Evolutionary conservation across 2,888 invertebrate species (phyloP), one percentile per base, ranked within the genome.

Genomic region (Drosophila seclusa): DNA sequence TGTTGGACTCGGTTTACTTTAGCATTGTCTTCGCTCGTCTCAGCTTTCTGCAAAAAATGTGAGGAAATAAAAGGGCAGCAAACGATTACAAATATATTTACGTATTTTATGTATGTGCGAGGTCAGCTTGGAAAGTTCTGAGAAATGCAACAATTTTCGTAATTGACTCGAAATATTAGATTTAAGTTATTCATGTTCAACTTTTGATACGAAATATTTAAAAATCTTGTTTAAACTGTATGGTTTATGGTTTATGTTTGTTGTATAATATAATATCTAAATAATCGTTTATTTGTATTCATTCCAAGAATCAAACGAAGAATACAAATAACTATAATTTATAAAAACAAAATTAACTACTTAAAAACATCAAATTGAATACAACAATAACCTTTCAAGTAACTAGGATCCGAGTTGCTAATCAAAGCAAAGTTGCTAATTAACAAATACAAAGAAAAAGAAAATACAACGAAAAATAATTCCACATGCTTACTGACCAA

Each of bases 31-130:
- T 45, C 76, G 74, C 75, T 77, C 82, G 78, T 78, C 87, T 87
- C 84, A 71, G 68, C 73, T 81, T 74, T 83, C 86, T 90, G 86
- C 85, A 87, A 85, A 87, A 85, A 66, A 54, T 67, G 66, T 68
- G 64, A 74, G 76, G 68, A 73, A 72, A 78, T 64, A 82, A 83
- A 78, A 76, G 68, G 76, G 68, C 76, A 79, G 62, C 70, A 71
- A 74, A 78, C 74, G 62, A 83, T 82, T 70, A 73, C 74, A 68
- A 59, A 67, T 48, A 76, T 40, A 68, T 68, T 50, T 24, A 60
- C 42, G 27, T 60, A 62, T 52, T 34, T 29, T 38, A 29, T 27
- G 38, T 34, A 42, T 7, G 34, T 42, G 57, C 80, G 76, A 64
- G 81, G 64, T 76, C 8, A 27, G 63, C 31, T 45, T 24, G 6